Evolutionary conservation across 2,113 vertebrate species (phyloP).

Genomic region (Caretta caretta): DNA sequence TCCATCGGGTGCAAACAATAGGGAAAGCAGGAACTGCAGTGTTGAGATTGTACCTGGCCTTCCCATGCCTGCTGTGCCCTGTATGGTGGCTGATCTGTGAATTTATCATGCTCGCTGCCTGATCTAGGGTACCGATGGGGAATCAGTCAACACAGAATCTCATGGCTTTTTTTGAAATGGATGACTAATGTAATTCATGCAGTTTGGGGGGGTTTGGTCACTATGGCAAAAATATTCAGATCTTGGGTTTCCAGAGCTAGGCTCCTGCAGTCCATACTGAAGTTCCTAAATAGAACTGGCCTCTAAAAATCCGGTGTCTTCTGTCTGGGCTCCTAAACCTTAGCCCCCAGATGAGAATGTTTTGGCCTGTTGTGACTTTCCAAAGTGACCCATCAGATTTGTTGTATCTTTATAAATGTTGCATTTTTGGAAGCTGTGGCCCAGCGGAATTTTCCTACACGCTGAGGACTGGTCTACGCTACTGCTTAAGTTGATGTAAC

Average conservation of each 20-base stretch:
- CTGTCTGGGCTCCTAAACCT: rapidly evolving
- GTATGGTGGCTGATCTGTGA: not conserved
- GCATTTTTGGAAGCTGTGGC: not conserved
- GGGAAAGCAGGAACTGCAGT: not conserved
- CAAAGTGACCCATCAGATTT: not conserved
- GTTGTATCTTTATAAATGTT: not conserved
- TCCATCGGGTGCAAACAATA: not conserved
- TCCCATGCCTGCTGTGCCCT: not conserved
- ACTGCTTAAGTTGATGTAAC: too few species aligned
- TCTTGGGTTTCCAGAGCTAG: rapidly evolving
- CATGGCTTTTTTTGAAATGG: rapidly evolving
- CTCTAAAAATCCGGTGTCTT: not conserved
- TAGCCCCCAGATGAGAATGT: not conserved
- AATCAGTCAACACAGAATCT: rapidly evolving
- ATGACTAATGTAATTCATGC: rapidly evolving
- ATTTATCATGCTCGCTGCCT: rapidly evolving
- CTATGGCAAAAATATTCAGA: rapidly evolving
- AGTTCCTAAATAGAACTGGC: not conserved
- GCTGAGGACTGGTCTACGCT: not conserved
- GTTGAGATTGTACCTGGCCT: not conserved
- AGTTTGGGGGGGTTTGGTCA: rapidly evolving
- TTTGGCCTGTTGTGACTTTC: not conserved
- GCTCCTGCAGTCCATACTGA: rapidly evolving
- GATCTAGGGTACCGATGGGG: not conserved
- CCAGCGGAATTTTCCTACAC: not conserved